Evolutionary conservation across 2,113 vertebrate species (phyloP).

Genomic region (Catagonus wagneri): DNA sequence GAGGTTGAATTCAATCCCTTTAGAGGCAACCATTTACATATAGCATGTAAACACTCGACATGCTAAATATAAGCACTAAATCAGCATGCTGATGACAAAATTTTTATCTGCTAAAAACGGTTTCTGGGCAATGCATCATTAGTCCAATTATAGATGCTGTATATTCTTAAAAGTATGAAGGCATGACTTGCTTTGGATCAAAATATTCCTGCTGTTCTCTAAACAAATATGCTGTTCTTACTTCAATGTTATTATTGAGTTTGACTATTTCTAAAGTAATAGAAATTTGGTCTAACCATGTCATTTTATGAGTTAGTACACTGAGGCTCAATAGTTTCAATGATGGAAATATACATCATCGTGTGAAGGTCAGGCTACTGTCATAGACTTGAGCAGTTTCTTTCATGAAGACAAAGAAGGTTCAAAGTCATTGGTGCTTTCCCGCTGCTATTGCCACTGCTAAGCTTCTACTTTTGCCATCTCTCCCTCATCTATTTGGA

Average conservation of each 20-base stretch:
- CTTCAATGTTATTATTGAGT: not conserved
- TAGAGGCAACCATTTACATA: conserved; percentile 31
- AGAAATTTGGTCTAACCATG: not conserved
- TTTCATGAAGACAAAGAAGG: not conserved
- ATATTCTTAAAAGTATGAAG: conserved; percentile 1
- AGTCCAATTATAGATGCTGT: conserved; percentile 43
- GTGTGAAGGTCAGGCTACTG: not conserved
- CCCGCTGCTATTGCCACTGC: not conserved
- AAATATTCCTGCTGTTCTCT: not conserved
- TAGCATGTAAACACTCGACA: conserved; percentile 22
- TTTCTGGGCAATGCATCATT: not conserved
- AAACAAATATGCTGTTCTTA: conserved; percentile 6
- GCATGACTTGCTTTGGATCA: not conserved
- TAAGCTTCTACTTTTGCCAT: not conserved
- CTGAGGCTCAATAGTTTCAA: not conserved
- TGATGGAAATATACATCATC: not conserved
- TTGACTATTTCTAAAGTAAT: conserved; percentile 8
- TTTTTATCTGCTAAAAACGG: conserved; percentile 8
- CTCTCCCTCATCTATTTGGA: not conserved
- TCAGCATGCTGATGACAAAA: conserved; percentile 7
- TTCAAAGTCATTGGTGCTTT: not conserved
- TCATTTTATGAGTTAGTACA: conserved; percentile 31
- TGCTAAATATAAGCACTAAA: conserved; percentile 51
- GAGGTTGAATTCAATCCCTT: conserved; percentile 27
- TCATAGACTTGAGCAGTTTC: not conserved